Evolutionary conservation across 2,797 vertebrate genomes (phyloP), one percentile per base, ranked within the genome.

Genomic region (Epinephelus coioides): DNA sequence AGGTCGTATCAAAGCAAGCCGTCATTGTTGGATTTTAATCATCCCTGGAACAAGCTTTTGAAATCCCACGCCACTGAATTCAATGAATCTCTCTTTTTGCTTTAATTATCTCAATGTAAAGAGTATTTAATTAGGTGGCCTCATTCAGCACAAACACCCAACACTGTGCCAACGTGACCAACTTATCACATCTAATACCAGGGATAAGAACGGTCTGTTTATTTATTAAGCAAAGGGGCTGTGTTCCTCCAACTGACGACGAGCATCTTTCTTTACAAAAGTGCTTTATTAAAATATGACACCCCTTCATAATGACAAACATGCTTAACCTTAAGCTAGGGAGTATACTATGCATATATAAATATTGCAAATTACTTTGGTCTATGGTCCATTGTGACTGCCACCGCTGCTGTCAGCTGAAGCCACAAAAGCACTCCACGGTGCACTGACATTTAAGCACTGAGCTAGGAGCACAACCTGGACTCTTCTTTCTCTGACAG

Each of bases 1-100:
- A 69, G 61, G 69, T 69, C 40, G 23, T 63, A 67, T 69, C 61
- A 84, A 72, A 82, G 44, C 47, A 61, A 70, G 40, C 47, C 71
- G 51, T 81, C 55, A 64, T 73, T 67, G 49, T 57, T 51, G 55
- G 64, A 46, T 54, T 88, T 84, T 80, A 90, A 87, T 81, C 73
- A 86, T 69, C 60, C 46, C 50, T 25, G 47, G 1, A 81, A 70
- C 51, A 73, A 47, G 38, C 59, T 59, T 69, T 63, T 57, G 60
- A 72, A 82, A 63, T 63, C 21, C 50, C 8, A 62, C 50, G n/a
- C 54, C 65, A 66, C 40, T 19, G 2, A 72, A 57, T 72, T 79
- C 5, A 78, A 17, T 60, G 4, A 66, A 72, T 70, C 25, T 15
- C 7, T 61, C 10, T 54, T 70, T 76, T 64, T 69, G 25, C 23